Evolutionary conservation across 2,888 invertebrate species (phyloP).

Genomic region (Trichogramma evanescens): DNA sequence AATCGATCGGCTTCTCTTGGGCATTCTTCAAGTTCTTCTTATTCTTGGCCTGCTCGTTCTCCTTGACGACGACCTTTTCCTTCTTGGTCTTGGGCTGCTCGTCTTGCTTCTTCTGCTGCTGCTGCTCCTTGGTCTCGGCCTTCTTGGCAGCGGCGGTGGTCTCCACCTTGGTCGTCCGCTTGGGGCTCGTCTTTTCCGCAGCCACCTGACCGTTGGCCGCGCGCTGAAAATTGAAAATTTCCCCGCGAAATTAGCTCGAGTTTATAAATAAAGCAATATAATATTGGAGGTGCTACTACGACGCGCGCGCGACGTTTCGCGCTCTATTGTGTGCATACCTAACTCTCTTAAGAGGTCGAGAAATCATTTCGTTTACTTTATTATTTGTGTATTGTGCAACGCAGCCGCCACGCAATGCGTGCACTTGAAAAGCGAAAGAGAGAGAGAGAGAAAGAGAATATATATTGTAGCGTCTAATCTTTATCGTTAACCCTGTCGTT

Average conservation of each 20-base stretch:
- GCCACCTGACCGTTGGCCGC: constrained; percentile 57
- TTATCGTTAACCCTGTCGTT: no score
- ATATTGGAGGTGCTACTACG: no score
- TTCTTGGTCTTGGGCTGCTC: constrained; percentile 43
- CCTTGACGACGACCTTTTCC: constrained; percentile 42
- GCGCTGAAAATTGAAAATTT: constrained; percentile 45
- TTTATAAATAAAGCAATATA: no score
- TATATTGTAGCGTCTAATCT: no score
- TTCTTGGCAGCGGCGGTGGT: constrained; percentile 52
- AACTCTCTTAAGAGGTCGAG: no score
- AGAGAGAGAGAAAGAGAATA: no score
- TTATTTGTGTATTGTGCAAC: no score
- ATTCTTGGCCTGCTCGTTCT: constrained; percentile 54
- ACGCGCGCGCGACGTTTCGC: no score
- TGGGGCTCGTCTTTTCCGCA: constrained; percentile 54
- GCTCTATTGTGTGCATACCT: no score
- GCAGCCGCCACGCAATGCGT: no score
- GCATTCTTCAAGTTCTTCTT: constrained; percentile 57
- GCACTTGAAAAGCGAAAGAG: no score
- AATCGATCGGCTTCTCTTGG: constrained; percentile 63
- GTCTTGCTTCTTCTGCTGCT: constrained; percentile 57
- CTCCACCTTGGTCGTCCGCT: constrained; percentile 48
- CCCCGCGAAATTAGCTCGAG: neutral
- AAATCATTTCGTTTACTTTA: no score
- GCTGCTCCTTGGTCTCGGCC: constrained; percentile 45